These are phyloP conservation scores for Cyanistes caeruleus DNA, from an alignment of 2,113 vertebrate genomes.

Conservation along the genomic window DNA sequence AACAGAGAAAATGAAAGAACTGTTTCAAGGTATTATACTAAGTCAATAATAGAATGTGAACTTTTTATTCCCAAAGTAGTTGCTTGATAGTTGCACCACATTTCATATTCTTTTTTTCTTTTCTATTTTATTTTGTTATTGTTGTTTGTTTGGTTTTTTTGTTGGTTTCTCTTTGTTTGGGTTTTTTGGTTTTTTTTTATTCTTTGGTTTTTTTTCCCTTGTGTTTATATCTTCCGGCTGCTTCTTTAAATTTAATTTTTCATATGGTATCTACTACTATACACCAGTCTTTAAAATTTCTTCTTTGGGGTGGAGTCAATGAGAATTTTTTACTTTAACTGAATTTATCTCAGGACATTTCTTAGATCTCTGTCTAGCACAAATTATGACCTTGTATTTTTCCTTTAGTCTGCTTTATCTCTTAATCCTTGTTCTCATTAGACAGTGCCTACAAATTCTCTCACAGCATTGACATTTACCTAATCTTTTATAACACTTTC, in stretches of 20 bases:
- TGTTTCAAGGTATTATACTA: not conserved
- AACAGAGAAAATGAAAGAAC: not conserved
- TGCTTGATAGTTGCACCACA: not conserved
- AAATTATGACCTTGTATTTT: not conserved
- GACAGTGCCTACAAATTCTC: not conserved
- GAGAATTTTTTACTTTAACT: not conserved
- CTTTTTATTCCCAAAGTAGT: not conserved
- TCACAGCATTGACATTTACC: not conserved
- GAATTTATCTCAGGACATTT: not conserved
- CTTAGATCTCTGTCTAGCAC: not conserved
- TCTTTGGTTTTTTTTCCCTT: not conserved
- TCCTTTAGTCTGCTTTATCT: not conserved
- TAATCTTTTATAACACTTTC: not conserved
- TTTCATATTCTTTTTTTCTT: fast-evolving
- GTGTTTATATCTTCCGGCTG: not conserved
- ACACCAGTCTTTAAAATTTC: not conserved
- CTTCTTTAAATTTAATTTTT: not conserved
- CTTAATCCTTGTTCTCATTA: not conserved
- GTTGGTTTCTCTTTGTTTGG: not conserved
- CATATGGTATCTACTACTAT: not conserved
- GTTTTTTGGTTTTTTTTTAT: not conserved
- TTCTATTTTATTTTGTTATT: not conserved
- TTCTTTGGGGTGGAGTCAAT: not conserved
- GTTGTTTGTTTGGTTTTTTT: not conserved
- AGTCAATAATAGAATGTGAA: not conserved